Percentiles rank a stretch among this genome's conserved stretches.
These are phyloP conservation scores for Lates calcarifer DNA, from an alignment of 2,113 vertebrate species.

Conservation along the genomic window DNA sequence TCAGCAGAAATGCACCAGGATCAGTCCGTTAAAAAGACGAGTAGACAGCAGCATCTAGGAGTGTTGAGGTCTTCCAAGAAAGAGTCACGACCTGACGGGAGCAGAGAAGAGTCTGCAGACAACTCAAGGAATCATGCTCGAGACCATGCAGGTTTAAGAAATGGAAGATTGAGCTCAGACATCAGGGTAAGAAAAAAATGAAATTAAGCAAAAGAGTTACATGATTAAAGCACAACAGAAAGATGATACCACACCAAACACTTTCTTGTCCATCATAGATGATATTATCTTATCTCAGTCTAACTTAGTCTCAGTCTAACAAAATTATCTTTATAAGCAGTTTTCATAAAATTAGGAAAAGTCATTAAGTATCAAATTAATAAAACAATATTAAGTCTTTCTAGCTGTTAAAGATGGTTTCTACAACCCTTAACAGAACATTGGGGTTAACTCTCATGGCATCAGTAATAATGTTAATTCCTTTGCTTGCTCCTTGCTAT, in stretches of 20 bases:
- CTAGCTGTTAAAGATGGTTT: no score
- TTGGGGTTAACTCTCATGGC: neutral
- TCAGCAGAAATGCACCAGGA: conserved; percentile 36
- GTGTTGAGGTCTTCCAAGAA: conserved; percentile 34
- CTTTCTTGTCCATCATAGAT: neutral
- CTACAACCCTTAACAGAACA: neutral
- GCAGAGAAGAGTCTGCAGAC: conserved; percentile 25
- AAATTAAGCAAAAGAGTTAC: neutral
- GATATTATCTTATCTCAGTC: no score
- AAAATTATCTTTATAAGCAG: no score
- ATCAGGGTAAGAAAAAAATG: conserved; percentile 47
- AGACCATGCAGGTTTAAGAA: conserved; percentile 31
- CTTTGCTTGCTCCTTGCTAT: neutral
- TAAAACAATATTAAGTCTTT: no score
- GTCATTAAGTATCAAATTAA: no score
- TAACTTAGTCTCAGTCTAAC: neutral
- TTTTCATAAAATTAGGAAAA: no score
- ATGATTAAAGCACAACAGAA: neutral
- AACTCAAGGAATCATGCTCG: conserved; percentile 15
- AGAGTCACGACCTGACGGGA: conserved; percentile 38
- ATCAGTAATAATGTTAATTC: neutral
- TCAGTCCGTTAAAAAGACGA: conserved; percentile 31
- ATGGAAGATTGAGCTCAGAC: conserved; percentile 22
- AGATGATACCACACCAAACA: neutral
- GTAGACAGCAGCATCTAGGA: conserved; percentile 54